Conservation (phyloP, 2,797 vertebrate species). For the Xerus rutilus region DNA sequence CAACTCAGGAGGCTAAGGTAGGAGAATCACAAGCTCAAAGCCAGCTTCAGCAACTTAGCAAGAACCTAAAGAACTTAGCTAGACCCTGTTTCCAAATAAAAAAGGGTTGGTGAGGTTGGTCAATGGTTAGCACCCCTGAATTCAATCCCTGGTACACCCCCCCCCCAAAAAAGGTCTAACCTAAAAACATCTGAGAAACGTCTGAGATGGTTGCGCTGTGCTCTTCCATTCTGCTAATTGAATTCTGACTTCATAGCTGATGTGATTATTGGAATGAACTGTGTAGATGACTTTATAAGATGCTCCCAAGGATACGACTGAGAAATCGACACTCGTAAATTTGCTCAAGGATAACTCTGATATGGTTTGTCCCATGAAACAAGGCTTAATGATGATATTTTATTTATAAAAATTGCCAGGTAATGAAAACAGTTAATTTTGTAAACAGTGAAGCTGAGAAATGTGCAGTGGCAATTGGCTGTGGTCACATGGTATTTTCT, state of each 20-base stretch:
- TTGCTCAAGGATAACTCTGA: background rate
- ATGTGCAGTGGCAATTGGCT: background rate
- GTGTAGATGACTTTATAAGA: background rate
- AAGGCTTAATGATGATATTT: background rate
- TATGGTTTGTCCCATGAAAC: background rate
- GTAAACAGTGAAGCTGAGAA: background rate
- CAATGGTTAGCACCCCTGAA: too few species aligned
- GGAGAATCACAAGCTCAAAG: too few species aligned
- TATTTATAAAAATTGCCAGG: background rate
- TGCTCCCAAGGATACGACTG: background rate
- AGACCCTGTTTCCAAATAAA: too few species aligned
- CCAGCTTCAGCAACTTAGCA: too few species aligned
- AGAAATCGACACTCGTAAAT: background rate
- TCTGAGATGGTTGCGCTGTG: too few species aligned
- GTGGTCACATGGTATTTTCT: background rate
- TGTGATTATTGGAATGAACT: background rate
- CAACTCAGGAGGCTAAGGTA: too few species aligned
- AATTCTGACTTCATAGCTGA: background rate
- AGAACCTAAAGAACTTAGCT: too few species aligned
- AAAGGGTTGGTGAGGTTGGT: too few species aligned
- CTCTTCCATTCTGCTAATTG: background rate
- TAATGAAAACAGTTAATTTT: background rate
- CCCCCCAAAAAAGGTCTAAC: background rate
- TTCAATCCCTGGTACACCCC: too few species aligned
- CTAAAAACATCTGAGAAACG: background rate